These are phyloP conservation scores for Euspilapteryx auroguttella DNA, from an alignment of 2,888 invertebrate species.

Conservation along the genomic window DNA sequence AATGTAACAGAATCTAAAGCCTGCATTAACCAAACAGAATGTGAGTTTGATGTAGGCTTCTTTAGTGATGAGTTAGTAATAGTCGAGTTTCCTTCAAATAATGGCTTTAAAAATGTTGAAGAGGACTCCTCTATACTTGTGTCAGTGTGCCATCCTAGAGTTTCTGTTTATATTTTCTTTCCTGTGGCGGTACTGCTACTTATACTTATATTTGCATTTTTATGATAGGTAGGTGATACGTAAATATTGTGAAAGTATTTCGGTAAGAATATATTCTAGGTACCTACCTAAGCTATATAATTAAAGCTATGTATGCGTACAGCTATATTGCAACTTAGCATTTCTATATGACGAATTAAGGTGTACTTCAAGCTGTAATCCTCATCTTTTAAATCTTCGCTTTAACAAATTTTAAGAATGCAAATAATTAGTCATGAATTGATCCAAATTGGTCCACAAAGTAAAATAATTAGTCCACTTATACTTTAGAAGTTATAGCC, in stretches of 20 bases:
- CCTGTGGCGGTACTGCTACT: slow-evolving; percentile 76
- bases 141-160: slow-evolving; percentile 79
- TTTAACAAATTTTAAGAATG: too few relatives aligned
- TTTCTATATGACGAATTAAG: too few relatives aligned
- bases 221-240: slow-evolving; percentile 59
- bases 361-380: too few relatives aligned
- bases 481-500: too few relatives aligned
- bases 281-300: too few relatives aligned
- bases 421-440: too few relatives aligned
- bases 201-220: slow-evolving; percentile 79
- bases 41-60: slow-evolving; percentile 72
- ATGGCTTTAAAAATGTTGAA: slow-evolving; percentile 76
- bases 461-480: too few relatives aligned
- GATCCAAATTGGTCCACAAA: too few relatives aligned
- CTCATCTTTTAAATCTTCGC: too few relatives aligned
- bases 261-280: too few relatives aligned
- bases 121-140: slow-evolving; percentile 72
- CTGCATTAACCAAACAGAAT: slow-evolving; percentile 77
- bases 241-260: slow-evolving; percentile 30
- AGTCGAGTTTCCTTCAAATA: slow-evolving; percentile 80
- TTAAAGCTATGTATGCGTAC: too few relatives aligned
- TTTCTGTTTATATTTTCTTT: slow-evolving; percentile 78
- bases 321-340: too few relatives aligned
- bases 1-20: slow-evolving; percentile 66
- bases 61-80: slow-evolving; percentile 79